phyloP scores from a whole-genome alignment of 2,888 invertebrate genomes.

The Drosophila borealis region DNA sequence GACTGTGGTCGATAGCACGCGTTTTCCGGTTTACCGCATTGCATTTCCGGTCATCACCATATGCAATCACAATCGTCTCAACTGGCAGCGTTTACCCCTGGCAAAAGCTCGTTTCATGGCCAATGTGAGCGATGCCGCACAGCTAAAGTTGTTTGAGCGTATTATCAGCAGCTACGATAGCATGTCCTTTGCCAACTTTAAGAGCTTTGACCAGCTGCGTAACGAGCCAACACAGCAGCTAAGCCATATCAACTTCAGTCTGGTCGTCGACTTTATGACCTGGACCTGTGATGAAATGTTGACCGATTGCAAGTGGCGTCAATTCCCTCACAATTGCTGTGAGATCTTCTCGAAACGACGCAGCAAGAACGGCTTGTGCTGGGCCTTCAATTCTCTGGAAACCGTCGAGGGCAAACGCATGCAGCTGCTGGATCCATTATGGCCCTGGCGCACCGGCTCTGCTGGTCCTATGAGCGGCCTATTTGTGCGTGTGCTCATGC shows the following conservation, averaged over 20 bases:
- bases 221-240: slow-evolving; percentile 66
- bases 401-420: slow-evolving; percentile 67
- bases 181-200: slow-evolving; percentile 80
- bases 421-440: slow-evolving; percentile 64
- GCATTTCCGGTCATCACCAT: slow-evolving; percentile 83
- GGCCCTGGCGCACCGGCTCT: slow-evolving; percentile 78
- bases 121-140: slow-evolving; percentile 52
- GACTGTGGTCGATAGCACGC: slow-evolving; percentile 84
- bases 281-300: slow-evolving; percentile 85
- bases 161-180: slow-evolving; percentile 78
- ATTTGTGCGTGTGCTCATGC: slow-evolving; percentile 64
- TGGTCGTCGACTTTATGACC: slow-evolving; percentile 79
- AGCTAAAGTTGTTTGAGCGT: slow-evolving; percentile 69
- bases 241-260: slow-evolving; percentile 79
- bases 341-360: slow-evolving; percentile 84
- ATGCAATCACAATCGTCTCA: slow-evolving; percentile 83
- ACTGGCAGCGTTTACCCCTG: slow-evolving; percentile 80
- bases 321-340: slow-evolving; percentile 84
- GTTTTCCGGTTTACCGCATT: slow-evolving; percentile 81
- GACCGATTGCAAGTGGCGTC: slow-evolving; percentile 85
- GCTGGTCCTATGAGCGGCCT: slow-evolving; percentile 76
- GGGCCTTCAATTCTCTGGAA: slow-evolving; percentile 85
- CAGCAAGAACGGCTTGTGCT: slow-evolving; percentile 85
- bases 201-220: slow-evolving; percentile 65
- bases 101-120: slow-evolving; percentile 79